These are phyloP conservation scores for Euzophera pinguis DNA, from an alignment of 2,888 invertebrate species.

Conservation along the genomic window DNA sequence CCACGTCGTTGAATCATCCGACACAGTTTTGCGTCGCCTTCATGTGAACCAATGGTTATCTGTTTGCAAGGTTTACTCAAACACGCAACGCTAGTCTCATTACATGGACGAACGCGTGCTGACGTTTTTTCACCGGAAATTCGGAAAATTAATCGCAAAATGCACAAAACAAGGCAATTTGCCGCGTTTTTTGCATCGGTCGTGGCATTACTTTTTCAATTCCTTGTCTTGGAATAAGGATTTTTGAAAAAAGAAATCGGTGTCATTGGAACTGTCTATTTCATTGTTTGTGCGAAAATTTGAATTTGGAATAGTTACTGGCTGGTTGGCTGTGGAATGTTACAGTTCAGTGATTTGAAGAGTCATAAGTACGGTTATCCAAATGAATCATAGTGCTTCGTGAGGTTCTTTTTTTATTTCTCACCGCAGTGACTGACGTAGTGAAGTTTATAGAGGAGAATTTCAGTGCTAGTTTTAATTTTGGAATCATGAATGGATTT, in stretches of 20 bases:
- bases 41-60: constrained; percentile 34
- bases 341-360: constrained; percentile 3
- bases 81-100: constrained; percentile 13
- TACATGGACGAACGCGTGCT: not conserved
- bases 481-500: constrained; percentile 6
- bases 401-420: not conserved
- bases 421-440: not conserved
- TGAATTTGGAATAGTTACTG: not conserved
- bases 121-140: not conserved
- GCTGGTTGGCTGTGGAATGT: not conserved
- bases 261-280: not conserved
- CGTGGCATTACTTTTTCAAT: constrained; percentile 6
- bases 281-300: not conserved
- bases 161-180: not conserved
- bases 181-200: not conserved
- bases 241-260: not conserved
- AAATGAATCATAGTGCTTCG: not conserved
- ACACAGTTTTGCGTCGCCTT: not conserved
- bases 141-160: not conserved
- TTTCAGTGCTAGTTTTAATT: constrained; percentile 2
- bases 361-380: not conserved
- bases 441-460: not conserved
- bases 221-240: constrained; percentile 7
- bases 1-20: not conserved
- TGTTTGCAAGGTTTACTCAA: constrained; percentile 24